Conservation (phyloP, 2,113 vertebrate genomes). For the Rattus norvegicus region GRCr8 NC_086027.1:97554001-97554500, state of each 20-base stretch:
- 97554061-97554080: background rate
- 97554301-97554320: background rate
- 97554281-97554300: background rate
- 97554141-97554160: background rate
- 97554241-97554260: background rate
- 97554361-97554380: background rate
- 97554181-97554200: background rate
- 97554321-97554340: background rate
- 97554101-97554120: background rate
- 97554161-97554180: background rate
- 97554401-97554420: background rate
- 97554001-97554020: background rate
- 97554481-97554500: background rate
- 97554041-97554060: background rate
- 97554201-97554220: background rate
- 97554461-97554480: constrained; percentile 84
- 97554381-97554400: background rate
- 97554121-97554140: constrained; percentile 23
- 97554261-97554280: background rate
- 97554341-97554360: background rate
- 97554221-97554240: background rate
- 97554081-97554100: background rate
- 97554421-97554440: background rate
- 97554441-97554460: background rate
- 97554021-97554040: background rate